Evolutionary conservation across 1,140 invertebrate species (phyloP).

Genomic region (Drosophila orena): DNA sequence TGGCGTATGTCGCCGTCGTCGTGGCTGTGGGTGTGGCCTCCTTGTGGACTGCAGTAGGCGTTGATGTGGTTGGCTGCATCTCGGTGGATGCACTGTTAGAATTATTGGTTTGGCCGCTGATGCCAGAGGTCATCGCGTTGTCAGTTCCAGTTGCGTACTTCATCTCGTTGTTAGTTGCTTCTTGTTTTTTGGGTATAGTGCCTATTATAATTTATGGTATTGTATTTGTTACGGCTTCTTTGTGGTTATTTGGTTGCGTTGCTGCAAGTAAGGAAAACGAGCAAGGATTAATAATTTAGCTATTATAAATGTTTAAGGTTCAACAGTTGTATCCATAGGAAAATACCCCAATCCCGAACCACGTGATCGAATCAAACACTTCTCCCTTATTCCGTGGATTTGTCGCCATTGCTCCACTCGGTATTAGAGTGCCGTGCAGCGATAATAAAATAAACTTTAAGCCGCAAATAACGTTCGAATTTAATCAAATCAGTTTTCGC

Average conservation of each 20-base stretch:
- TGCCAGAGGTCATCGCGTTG: conserved; percentile 65
- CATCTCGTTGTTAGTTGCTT: conserved; percentile 59
- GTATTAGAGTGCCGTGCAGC: conserved; percentile 25
- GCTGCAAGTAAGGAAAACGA: conserved; percentile 46
- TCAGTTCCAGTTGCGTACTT: conserved; percentile 68
- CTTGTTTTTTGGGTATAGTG: conserved; percentile 39
- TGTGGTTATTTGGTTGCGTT: conserved; percentile 46
- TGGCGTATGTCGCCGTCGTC: conserved; percentile 57
- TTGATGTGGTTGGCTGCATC: conserved; percentile 55
- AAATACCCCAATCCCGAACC: conserved; percentile 8
- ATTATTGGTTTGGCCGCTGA: conserved; percentile 51
- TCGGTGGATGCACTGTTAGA: conserved; percentile 59
- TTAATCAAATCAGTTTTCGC: conserved; percentile 81
- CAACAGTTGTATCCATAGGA: not conserved
- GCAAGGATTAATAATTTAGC: not conserved
- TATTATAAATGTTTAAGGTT: too few species aligned
- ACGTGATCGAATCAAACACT: conserved; percentile 48
- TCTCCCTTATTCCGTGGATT: conserved; percentile 26
- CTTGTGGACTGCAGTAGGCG: conserved; percentile 33
- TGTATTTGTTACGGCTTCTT: conserved; percentile 41
- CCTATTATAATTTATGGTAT: conserved; percentile 34
- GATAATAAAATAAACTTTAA: conserved; percentile 64
- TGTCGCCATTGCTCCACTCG: conserved; percentile 34
- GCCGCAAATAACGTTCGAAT: conserved; percentile 57
- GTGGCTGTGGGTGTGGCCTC: conserved; percentile 38